These are phyloP conservation scores for Phacellophora camtschatica DNA, from an alignment of 30 jellyfish, hydroid and myxozoan species.

Conservation along the genomic window DNA sequence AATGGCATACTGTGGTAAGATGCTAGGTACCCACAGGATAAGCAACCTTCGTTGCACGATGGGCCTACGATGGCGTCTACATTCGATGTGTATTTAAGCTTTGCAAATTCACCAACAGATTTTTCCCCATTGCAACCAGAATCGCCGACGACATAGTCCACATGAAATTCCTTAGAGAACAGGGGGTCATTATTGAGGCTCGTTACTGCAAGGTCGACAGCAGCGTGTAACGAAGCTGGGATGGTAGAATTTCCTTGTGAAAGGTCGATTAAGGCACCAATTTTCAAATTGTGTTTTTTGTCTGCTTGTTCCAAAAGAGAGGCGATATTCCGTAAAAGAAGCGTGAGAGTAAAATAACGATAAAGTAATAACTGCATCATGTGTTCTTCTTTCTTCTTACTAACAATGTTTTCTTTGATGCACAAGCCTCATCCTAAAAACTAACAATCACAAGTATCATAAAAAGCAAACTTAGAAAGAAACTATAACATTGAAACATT, in stretches of 20 bases:
- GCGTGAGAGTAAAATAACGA: too few species aligned
- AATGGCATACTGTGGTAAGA: slow-evolving; percentile 48
- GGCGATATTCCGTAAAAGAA: too few species aligned
- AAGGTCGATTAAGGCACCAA: slow-evolving; percentile 39
- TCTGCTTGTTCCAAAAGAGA: not conserved
- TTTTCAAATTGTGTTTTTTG: slow-evolving; percentile 10
- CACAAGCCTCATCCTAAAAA: too few species aligned
- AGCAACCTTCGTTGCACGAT: slow-evolving; percentile 74
- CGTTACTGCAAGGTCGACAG: slow-evolving; percentile 41
- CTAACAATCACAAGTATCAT: too few species aligned
- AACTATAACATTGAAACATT: too few species aligned
- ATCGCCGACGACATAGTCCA: slow-evolving; percentile 30
- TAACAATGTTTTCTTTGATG: too few species aligned
- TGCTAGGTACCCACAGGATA: slow-evolving; percentile 59
- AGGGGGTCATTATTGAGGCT: slow-evolving; percentile 4
- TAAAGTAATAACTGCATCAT: too few species aligned
- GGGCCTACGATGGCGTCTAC: slow-evolving; percentile 79
- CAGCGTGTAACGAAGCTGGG: slow-evolving; percentile 8
- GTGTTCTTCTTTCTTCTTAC: too few species aligned
- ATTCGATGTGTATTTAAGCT: slow-evolving; percentile 7
- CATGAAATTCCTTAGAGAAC: not conserved
- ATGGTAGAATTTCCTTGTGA: not conserved
- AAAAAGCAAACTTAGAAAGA: too few species aligned
- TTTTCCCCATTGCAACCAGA: slow-evolving; percentile 59
- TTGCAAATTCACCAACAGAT: slow-evolving; percentile 57